A percentile compares a stretch with the other conserved stretches of the same genome.
phyloP scores from a whole-genome alignment of 2,888 invertebrate species.

The Parnassius glacialis region DNA sequence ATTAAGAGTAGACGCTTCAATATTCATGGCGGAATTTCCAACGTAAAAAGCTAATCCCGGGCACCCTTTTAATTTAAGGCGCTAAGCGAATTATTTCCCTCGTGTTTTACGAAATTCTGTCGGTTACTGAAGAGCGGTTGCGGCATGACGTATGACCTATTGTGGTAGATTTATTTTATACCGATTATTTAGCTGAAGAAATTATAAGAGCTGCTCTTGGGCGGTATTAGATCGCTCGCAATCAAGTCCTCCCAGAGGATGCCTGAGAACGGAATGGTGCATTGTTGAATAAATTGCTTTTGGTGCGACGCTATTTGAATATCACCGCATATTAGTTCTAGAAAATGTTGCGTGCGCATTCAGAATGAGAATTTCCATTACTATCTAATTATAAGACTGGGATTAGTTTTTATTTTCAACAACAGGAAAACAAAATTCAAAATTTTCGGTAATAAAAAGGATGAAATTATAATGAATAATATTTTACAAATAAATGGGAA shows the following conservation, averaged over 20 bases:
- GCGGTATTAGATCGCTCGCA: conserved; percentile 5
- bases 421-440: too few species aligned
- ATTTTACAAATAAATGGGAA: too few species aligned
- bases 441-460: too few species aligned
- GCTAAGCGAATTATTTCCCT: conserved; percentile 21
- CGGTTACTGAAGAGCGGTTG: conserved; percentile 6
- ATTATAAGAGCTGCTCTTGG: conserved; percentile 8
- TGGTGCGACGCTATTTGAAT: conserved; percentile 1
- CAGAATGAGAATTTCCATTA: too few species aligned
- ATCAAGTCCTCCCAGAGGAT: conserved; percentile 13
- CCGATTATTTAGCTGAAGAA: conserved; percentile 1
- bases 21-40: conserved; percentile 23
- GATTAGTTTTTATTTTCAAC: too few species aligned
- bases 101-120: conserved; percentile 22
- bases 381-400: too few species aligned
- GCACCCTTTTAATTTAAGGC: conserved; percentile 24
- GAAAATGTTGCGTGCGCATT: neutral
- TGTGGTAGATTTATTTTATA: conserved; percentile 6
- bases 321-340: conserved; percentile 2
- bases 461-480: too few species aligned
- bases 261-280: conserved; percentile 4
- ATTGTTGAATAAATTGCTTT: conserved; percentile 12
- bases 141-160: conserved; percentile 7
- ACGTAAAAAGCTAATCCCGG: conserved; percentile 18
- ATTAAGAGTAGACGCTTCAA: conserved; percentile 16